phyloP scores from a whole-genome alignment of 2,888 invertebrate species.

The Mimas tiliae region DNA sequence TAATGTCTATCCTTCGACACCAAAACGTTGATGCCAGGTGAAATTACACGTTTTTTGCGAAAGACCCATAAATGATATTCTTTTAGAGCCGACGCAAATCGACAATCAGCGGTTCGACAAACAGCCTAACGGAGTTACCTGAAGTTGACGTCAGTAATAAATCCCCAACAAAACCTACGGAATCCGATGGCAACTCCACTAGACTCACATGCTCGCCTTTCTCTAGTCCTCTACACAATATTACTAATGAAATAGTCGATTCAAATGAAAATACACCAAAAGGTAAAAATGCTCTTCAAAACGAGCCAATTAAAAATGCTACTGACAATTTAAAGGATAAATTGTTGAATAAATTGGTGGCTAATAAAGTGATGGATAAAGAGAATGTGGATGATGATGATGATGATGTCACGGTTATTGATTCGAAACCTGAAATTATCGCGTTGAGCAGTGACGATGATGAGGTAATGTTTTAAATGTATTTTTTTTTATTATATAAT shows the following conservation, averaged over 20 bases:
- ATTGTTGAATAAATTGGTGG: slow-evolving; percentile 29
- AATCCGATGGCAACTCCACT: slow-evolving; percentile 47
- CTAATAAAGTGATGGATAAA: slow-evolving; percentile 29
- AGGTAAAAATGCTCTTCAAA: slow-evolving; percentile 10
- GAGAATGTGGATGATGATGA: slow-evolving; percentile 55
- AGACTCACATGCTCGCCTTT: slow-evolving; percentile 68
- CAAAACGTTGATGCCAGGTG: too few species aligned
- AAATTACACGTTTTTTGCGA: too few species aligned
- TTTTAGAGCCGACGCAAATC: slow-evolving; percentile 52
- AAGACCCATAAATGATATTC: neutral
- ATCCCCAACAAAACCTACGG: slow-evolving; percentile 38
- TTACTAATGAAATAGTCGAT: slow-evolving; percentile 46
- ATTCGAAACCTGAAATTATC: slow-evolving; percentile 67
- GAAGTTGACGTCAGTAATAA: slow-evolving; percentile 29
- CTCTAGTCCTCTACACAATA: slow-evolving; percentile 60
- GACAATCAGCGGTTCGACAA: neutral
- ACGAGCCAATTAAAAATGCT: slow-evolving; percentile 20
- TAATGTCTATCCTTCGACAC: too few species aligned
- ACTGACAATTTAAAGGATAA: slow-evolving; percentile 9
- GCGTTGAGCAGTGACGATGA: slow-evolving; percentile 79
- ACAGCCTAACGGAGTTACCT: slow-evolving; percentile 11
- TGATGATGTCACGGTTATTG: slow-evolving; percentile 73
- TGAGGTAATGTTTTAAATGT: slow-evolving; percentile 45
- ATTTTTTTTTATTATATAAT: neutral
- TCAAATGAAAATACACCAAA: slow-evolving; percentile 29